Percentiles rank a stretch among this genome's conserved stretches.
Conservation (phyloP, 2,113 vertebrate species). For the Urocitellus parryii region DNA sequence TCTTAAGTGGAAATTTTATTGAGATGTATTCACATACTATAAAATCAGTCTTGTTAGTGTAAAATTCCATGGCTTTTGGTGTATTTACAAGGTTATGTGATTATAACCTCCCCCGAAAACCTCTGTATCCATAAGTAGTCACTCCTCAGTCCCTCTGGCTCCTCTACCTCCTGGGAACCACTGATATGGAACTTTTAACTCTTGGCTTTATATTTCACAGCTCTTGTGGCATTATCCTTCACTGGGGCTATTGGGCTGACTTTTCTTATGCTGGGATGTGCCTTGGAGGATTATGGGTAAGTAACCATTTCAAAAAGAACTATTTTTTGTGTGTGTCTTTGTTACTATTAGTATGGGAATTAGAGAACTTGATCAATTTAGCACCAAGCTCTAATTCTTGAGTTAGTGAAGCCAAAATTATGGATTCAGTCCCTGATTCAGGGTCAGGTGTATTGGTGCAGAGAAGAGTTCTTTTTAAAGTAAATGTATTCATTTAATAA, state of each 20-base stretch:
- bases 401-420: background rate
- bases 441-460: background rate
- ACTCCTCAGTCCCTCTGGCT: background rate
- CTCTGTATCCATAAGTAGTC: background rate
- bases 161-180: background rate
- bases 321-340: background rate
- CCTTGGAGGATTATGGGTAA: slow-evolving; percentile 95
- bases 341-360: background rate
- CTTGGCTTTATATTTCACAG: slow-evolving; percentile 85
- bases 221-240: slow-evolving; percentile 96
- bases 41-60: background rate
- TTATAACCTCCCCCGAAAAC: background rate
- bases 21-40: background rate
- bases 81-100: background rate
- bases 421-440: background rate
- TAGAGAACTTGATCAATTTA: background rate
- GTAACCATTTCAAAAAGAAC: slow-evolving; percentile 60
- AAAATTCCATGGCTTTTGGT: background rate
- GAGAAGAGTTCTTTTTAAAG: slow-evolving; percentile 1
- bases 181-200: background rate
- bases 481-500: slow-evolving; percentile 3
- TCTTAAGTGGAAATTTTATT: background rate
- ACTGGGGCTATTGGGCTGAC: slow-evolving; percentile 97
- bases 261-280: slow-evolving; percentile 97
- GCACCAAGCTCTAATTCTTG: background rate